phyloP scores from a whole-genome alignment of 2,888 invertebrate genomes.

The Phrixothrix hirtus region DNA sequence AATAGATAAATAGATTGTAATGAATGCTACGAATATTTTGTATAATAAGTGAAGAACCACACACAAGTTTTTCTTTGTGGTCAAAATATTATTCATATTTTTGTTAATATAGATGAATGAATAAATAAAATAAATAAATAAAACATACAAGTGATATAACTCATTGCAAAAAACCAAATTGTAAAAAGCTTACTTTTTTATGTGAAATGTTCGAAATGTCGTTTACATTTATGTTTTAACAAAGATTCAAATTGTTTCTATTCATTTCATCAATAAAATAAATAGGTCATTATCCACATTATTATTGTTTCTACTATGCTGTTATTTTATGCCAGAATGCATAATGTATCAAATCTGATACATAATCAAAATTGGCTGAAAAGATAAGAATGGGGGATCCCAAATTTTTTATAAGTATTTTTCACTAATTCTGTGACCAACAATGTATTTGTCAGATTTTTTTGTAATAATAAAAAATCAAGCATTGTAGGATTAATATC shows the following conservation, averaged over 20 bases:
- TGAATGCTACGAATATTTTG: too few species aligned
- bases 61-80: too few species aligned
- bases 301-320: not conserved
- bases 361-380: not conserved
- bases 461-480: too few species aligned
- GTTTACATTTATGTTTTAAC: not conserved
- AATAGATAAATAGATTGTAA: too few species aligned
- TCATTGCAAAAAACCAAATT: not conserved
- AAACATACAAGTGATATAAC: not conserved
- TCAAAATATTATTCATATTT: too few species aligned
- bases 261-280: not conserved
- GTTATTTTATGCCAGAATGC: not conserved
- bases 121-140: too few species aligned
- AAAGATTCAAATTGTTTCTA: not conserved
- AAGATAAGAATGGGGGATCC: not conserved
- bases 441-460: not conserved
- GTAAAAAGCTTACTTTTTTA: not conserved
- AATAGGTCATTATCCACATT: too few species aligned
- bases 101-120: too few species aligned
- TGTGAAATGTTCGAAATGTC: not conserved
- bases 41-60: too few species aligned
- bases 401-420: not conserved
- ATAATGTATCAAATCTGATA: not conserved
- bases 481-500: too few species aligned
- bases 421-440: not conserved